Conservation (phyloP, 2,113 vertebrate species). For the Semnornis frantzii region DNA sequence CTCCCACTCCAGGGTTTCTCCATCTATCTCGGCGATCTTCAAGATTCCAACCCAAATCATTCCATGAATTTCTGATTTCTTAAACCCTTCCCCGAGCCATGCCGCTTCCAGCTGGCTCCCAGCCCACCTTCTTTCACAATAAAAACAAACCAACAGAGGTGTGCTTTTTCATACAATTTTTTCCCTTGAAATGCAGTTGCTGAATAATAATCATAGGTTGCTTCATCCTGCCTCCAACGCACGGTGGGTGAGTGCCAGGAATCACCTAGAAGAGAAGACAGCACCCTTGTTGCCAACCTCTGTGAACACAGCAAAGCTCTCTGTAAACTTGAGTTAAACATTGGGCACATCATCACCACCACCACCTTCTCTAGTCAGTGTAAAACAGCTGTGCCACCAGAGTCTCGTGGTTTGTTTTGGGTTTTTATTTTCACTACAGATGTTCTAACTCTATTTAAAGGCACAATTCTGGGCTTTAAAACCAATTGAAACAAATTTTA, state of each 20-base stretch:
- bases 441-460: background rate
- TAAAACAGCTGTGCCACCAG: accelerated
- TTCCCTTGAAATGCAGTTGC: background rate
- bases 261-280: accelerated
- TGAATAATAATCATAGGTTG: accelerated
- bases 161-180: too few species aligned
- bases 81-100: accelerated
- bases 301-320: background rate
- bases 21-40: too few species aligned
- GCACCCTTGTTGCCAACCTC: accelerated
- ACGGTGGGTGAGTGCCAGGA: accelerated
- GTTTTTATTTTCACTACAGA: background rate
- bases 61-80: accelerated
- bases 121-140: accelerated
- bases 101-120: accelerated
- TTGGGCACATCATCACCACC: background rate
- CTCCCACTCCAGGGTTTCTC: accelerated
- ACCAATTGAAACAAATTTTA: background rate
- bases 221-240: background rate
- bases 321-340: accelerated
- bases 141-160: background rate
- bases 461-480: background rate
- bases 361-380: too few species aligned
- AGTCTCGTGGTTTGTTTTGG: too few species aligned
- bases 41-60: too few species aligned